phyloP scores from a whole-genome alignment of 2,888 invertebrate species.

The Myopa testacea region DNA sequence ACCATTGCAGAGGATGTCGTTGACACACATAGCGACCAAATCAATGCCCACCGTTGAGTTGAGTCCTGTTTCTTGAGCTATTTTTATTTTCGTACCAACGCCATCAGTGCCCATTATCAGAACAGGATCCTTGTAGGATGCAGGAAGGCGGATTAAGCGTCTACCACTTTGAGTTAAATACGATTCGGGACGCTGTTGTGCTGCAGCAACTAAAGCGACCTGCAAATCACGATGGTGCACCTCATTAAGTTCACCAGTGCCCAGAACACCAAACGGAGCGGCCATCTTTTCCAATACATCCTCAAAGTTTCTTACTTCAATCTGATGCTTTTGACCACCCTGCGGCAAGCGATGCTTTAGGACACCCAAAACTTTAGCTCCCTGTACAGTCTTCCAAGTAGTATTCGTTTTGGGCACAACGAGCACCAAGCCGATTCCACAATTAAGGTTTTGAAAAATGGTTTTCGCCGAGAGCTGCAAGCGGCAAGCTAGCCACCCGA shows the following conservation, averaged over 20 bases:
- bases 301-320: slow-evolving; percentile 78
- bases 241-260: slow-evolving; percentile 46
- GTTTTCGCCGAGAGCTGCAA: slow-evolving; percentile 81
- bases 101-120: slow-evolving; percentile 96
- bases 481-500: slow-evolving; percentile 87
- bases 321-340: slow-evolving; percentile 41
- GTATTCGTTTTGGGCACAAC: slow-evolving; percentile 73
- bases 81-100: slow-evolving; percentile 97
- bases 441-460: slow-evolving; percentile 93
- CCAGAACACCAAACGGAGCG: slow-evolving; percentile 55
- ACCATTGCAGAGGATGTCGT: slow-evolving; percentile 95
- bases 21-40: slow-evolving; percentile 98
- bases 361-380: slow-evolving; percentile 70
- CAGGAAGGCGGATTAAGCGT: slow-evolving; percentile 64
- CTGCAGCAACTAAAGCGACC: slow-evolving; percentile 35
- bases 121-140: slow-evolving; percentile 78
- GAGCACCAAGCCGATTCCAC: slow-evolving; percentile 90
- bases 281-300: slow-evolving; percentile 72
- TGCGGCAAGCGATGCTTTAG: slow-evolving; percentile 55
- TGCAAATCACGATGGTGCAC: slow-evolving; percentile 44
- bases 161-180: slow-evolving; percentile 56
- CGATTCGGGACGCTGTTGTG: slow-evolving; percentile 54
- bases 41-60: slow-evolving; percentile 92
- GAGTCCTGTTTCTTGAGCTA: slow-evolving; percentile 82
- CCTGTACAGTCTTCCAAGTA: slow-evolving; percentile 69